Conservation (phyloP, 1,140 invertebrate species). For the Bilobella aurantiaca region DNA sequence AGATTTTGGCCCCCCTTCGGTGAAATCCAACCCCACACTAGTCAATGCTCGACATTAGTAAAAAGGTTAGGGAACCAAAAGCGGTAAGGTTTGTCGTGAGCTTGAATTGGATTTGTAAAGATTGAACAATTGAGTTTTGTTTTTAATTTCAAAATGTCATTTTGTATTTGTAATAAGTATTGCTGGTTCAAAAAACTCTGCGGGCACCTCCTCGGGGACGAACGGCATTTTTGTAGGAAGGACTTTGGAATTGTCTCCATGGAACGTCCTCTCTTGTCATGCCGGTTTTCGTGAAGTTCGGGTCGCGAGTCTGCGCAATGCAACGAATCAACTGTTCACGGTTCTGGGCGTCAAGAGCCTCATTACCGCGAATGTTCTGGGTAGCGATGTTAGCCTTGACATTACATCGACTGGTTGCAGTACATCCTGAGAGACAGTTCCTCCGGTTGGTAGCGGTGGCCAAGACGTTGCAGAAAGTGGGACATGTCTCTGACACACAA, state of each 20-base stretch:
- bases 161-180: background rate
- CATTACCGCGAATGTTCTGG: background rate
- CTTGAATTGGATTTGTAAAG: background rate
- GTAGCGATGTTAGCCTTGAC: background rate
- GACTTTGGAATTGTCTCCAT: background rate
- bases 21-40: too few relatives aligned
- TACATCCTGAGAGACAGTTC: background rate
- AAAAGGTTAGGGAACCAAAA: background rate
- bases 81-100: background rate
- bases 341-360: background rate
- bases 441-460: background rate
- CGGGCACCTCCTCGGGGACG: background rate
- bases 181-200: background rate
- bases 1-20: too few relatives aligned
- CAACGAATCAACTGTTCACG: background rate
- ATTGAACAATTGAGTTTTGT: background rate
- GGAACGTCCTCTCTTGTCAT: background rate
- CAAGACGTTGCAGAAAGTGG: background rate
- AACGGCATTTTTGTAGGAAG: background rate
- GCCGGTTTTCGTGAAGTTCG: background rate
- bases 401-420: background rate
- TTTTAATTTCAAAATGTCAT: background rate
- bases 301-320: background rate
- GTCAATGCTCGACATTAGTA: too few relatives aligned
- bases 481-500: background rate